These are phyloP conservation scores for Dicentrarchus labrax DNA, from an alignment of 2,113 vertebrate genomes.

Conservation along the genomic window DNA sequence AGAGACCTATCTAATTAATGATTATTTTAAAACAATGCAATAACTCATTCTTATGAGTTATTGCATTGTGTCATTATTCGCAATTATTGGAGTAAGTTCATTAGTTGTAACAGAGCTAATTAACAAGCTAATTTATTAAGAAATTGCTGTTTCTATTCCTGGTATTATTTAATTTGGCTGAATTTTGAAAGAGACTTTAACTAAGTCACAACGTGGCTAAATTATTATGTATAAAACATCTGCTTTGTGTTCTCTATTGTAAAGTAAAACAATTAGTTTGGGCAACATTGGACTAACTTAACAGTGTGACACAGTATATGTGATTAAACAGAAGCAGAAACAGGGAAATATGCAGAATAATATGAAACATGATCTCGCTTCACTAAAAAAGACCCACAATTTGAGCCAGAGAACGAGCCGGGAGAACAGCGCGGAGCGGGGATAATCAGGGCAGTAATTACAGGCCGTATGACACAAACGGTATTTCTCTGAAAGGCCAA, in stretches of 20 bases:
- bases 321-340: not conserved
- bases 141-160: no score
- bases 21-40: not conserved
- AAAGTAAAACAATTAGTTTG: not conserved
- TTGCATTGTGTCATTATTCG: no score
- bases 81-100: not conserved
- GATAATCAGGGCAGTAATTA: conserved; percentile 58
- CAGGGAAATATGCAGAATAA: not conserved
- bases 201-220: not conserved
- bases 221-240: not conserved
- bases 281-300: not conserved
- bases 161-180: not conserved
- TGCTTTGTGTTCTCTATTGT: not conserved
- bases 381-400: conserved; percentile 13
- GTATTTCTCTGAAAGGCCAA: conserved; percentile 70
- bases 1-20: not conserved
- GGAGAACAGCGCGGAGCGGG: not conserved
- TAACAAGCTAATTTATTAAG: not conserved
- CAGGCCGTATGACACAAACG: conserved; percentile 37
- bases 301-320: not conserved
- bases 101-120: not conserved
- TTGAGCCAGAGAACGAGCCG: conserved; percentile 25
- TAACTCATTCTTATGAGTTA: not conserved
- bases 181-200: not conserved
- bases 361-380: not conserved